Conservation (phyloP, 2,797 vertebrate genomes). For the Myiothlypis chrysogaster region DNA sequence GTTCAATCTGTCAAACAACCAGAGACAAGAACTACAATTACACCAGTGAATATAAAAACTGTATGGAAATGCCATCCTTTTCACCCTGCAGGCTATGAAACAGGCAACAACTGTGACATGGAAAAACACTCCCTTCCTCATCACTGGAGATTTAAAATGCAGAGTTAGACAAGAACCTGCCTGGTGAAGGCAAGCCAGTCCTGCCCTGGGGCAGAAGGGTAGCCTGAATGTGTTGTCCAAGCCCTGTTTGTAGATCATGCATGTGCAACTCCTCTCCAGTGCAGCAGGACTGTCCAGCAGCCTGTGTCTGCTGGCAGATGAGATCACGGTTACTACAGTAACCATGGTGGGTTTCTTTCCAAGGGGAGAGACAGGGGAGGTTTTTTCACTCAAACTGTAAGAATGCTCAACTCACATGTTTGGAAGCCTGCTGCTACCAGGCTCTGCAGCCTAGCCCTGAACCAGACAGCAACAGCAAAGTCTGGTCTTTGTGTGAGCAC, state of each 20-base stretch:
- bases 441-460: neutral
- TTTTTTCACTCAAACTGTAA: neutral
- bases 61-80: neutral
- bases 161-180: neutral
- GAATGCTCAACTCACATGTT: neutral
- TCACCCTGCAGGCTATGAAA: neutral
- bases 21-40: neutral
- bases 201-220: neutral
- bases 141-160: neutral
- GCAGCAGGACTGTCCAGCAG: neutral
- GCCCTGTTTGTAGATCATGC: neutral
- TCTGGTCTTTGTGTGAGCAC: no score
- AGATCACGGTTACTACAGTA: constrained; percentile 3
- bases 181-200: neutral
- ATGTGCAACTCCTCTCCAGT: neutral
- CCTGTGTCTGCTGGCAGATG: neutral
- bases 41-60: neutral
- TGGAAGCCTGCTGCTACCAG: neutral
- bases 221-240: neutral
- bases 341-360: neutral
- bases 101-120: neutral
- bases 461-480: neutral
- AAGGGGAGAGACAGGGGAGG: neutral
- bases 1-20: neutral
- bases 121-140: neutral